Conservation (phyloP, 2,797 vertebrate species). For the Sebastes matsubarae region DNA sequence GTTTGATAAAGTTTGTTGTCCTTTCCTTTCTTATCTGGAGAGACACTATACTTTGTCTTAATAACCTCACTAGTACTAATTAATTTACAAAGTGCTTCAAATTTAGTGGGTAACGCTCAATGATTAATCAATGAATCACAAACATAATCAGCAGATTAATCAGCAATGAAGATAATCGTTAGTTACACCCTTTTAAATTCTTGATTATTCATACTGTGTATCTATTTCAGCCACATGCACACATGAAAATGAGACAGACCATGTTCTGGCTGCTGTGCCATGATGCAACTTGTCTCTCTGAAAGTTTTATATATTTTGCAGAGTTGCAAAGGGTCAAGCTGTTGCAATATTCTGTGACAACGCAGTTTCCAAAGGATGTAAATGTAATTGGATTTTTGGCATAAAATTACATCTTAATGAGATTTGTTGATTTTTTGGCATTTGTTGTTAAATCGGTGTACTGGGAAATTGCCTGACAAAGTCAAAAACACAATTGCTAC, state of each 20-base stretch:
- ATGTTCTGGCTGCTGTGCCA: background rate
- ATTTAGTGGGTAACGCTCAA: background rate
- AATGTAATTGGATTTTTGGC: background rate
- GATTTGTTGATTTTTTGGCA: background rate
- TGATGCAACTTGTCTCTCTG: background rate
- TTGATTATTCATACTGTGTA: background rate
- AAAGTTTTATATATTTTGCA: background rate
- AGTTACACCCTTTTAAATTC: background rate
- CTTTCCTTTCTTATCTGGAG: background rate
- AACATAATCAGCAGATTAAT: background rate
- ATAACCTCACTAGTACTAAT: background rate
- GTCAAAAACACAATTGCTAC: background rate
- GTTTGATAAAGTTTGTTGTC: background rate
- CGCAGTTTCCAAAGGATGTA: background rate
- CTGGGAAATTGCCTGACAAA: background rate
- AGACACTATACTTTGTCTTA: background rate
- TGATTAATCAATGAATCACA: background rate
- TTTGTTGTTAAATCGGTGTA: background rate
- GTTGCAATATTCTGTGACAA: background rate
- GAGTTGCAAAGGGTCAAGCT: background rate
- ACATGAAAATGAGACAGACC: background rate
- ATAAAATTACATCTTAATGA: background rate
- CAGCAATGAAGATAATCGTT: background rate
- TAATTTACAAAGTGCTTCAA: fast-evolving
- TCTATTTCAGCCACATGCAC: background rate